Base-by-base conservation (phyloP, 1,140 invertebrate genomes). In the Neodiprion fabricii region DNA sequence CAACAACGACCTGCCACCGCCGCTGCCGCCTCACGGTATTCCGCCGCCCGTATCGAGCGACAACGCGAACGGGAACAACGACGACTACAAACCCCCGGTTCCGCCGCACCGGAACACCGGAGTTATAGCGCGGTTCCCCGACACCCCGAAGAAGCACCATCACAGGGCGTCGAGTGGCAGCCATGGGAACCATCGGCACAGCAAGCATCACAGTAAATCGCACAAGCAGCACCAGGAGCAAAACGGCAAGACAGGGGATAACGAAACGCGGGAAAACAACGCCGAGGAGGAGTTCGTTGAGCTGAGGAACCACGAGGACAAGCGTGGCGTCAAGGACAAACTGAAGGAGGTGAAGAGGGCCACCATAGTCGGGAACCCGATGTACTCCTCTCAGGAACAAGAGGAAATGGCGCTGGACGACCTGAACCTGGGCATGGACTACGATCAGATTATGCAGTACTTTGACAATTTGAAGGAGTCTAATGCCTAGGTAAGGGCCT, bases 381-480 rank as follows among this genome's bases (percentile, higher is more conserved):
- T 96, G 94, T 96, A 93, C 87, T 93, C 91, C 72, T 87, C 88
- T 65, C 82, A 83, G 2, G 84, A 86, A n/a, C 81, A 82, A 49
- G 82, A 87, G 49, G 91, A 92, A 73, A 89, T 93, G 47, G 92
- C 91, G 67, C 88, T 96, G 74, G 95, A 95, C 86, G 94, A 95
- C 86, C 89, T 96, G 14, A 92, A 94, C 80, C 90, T 95, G 75
- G 96, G 96, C 80, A 96, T 98, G 95, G 96, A 98, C 85, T 98
- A 98, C 87, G 96, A 98, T 84, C 95, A 98, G 90, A 95, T 99
- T 84, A 96, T 98, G 95, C 95, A 97, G 83, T 98, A 98, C 89
- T 98, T 99, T 91, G 96, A 98, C 88, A 98, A 97, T 91, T 90
- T 99, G 81, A 98, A 98, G 91, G 97, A 89, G 77, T 89, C 87